Evolutionary conservation across 64 coral and sea anemone species (phyloP).

Genomic region (Trachythela sp.): DNA sequence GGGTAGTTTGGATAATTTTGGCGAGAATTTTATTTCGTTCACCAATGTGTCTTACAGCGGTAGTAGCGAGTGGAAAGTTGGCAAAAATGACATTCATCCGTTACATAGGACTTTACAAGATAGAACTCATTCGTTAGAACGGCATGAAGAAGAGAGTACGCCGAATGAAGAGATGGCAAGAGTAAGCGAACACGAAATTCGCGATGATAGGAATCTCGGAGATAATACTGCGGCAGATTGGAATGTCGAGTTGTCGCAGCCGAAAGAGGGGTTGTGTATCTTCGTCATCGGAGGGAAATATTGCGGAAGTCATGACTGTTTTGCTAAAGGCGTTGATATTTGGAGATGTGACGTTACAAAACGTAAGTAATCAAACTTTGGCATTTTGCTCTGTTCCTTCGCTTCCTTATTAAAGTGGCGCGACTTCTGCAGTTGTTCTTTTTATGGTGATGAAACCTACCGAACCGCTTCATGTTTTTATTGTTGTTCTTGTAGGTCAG

Average conservation of each 20-base stretch:
- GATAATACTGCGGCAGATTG: background rate
- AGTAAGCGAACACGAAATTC: background rate
- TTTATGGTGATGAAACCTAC: no score
- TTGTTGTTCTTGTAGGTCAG: background rate
- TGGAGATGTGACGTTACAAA: constrained; percentile 23
- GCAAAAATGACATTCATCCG: background rate
- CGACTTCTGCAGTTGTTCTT: no score
- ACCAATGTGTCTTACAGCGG: background rate
- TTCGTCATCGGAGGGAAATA: background rate
- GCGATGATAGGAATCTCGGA: background rate
- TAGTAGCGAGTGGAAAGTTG: background rate
- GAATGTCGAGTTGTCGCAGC: background rate
- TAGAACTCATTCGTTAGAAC: background rate
- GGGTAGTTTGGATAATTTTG: background rate
- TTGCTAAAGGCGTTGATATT: background rate
- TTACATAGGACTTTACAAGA: background rate
- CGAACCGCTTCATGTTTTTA: no score
- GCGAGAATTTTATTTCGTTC: background rate
- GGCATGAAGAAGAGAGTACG: background rate
- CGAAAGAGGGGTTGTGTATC: constrained; percentile 9
- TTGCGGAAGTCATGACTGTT: background rate
- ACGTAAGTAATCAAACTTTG: constrained; percentile 7
- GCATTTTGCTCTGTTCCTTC: no score
- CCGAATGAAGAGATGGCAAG: background rate
- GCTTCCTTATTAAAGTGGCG: no score